These are phyloP conservation scores for Frankliniella intonsa DNA, from an alignment of 2,888 invertebrate genomes.

Conservation along the genomic window DNA sequence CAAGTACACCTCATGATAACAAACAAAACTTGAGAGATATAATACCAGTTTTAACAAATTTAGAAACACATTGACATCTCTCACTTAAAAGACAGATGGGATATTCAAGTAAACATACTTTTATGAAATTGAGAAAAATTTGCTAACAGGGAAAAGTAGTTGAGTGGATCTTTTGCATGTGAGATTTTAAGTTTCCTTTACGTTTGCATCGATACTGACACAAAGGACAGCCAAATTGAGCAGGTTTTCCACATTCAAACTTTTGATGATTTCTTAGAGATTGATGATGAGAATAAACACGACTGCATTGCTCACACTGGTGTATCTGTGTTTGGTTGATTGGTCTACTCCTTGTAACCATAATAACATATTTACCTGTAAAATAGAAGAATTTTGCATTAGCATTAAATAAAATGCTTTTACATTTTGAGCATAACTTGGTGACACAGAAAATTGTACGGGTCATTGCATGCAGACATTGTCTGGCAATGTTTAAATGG, in stretches of 20 bases:
- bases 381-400: neutral
- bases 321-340: neutral
- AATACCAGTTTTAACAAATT: too few species aligned
- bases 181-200: constrained; percentile 41
- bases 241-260: constrained; percentile 41
- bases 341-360: too few species aligned
- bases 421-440: neutral
- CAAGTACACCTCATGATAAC: too few species aligned
- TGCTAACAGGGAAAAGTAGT: neutral
- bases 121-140: neutral
- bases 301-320: constrained; percentile 36
- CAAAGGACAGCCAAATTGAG: constrained; percentile 42
- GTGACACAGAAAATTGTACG: neutral
- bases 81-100: too few species aligned
- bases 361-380: neutral
- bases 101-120: neutral
- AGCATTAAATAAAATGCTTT: too few species aligned
- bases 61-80: too few species aligned
- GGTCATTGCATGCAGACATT: neutral
- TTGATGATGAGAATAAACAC: neutral
- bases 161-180: constrained; percentile 35
- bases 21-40: too few species aligned
- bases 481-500: neutral
- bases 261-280: constrained; percentile 38
- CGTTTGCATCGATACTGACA: constrained; percentile 45